Conservation (phyloP, 2,888 invertebrate genomes). For the Hipparchia semele region DNA sequence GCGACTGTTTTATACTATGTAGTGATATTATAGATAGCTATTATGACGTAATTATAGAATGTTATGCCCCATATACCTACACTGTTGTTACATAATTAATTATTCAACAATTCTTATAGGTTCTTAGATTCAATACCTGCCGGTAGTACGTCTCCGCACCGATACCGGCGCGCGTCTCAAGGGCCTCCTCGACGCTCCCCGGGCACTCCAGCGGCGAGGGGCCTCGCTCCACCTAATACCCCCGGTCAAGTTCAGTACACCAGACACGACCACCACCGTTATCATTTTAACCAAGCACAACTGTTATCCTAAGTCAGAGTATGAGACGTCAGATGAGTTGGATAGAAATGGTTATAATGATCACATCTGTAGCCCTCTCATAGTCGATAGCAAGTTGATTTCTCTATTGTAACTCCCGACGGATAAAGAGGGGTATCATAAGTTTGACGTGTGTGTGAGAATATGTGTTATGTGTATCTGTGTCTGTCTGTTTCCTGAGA, state of each 20-base stretch:
- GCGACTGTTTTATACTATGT: too few relatives aligned
- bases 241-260: constrained; percentile 50
- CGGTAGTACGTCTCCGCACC: constrained; percentile 84
- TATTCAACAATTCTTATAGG: neutral
- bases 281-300: constrained; percentile 14
- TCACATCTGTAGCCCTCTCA: too few relatives aligned
- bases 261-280: constrained; percentile 43
- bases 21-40: too few relatives aligned
- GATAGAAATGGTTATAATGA: neutral
- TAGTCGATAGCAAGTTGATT: too few relatives aligned
- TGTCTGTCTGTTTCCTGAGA: too few relatives aligned
- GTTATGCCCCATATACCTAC: too few relatives aligned
- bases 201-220: constrained; percentile 76
- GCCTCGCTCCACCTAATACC: constrained; percentile 75
- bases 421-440: too few relatives aligned
- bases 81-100: too few relatives aligned
- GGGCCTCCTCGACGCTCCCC: constrained; percentile 74
- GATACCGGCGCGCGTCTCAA: constrained; percentile 81
- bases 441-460: too few relatives aligned
- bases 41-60: too few relatives aligned
- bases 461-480: too few relatives aligned
- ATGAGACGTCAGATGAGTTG: neutral
- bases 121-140: constrained; percentile 75
- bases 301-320: neutral
- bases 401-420: too few relatives aligned